Base-by-base conservation (phyloP, 2,113 vertebrate species). In the Perca fluviatilis region DNA sequence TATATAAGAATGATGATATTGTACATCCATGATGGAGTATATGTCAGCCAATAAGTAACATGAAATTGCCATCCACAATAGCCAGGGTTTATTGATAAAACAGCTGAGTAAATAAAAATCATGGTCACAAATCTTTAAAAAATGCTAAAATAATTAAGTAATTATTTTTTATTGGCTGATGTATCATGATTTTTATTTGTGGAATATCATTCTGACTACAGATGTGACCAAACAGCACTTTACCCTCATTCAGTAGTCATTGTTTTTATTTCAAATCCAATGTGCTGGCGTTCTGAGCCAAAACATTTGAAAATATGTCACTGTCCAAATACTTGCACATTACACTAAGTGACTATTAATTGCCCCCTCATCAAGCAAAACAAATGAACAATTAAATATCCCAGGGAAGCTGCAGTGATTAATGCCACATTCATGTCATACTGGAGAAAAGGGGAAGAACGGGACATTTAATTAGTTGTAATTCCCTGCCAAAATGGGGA, bases 261-360 rank as follows among this genome's bases (percentile, higher is more conserved):
- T 57, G 13, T 62, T 56, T 79, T 46, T 21, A 46, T n/a, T 86
- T 71, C 1, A 61, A 9, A 56, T 63, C 18, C 23, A 25, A 8
- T 4, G 40, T 1, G 63, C 43, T 77, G 30, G 6, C 70, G 33
- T 57, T 73, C 27, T 49, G 23, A 74, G 57, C 36, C 27, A 78
- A 80, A 73, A 76, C 30, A 50, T 25, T 11, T 53, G 58, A 81
- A 84, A 72, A 73, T 9, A 14, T 62, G 68, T 70, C 75, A 71
- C 33, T 21, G 67, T 68, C 27, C 61, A 77, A 62, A 83, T 61
- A 25, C 54, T 30, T 23, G 16, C 47, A 9, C 33, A 10, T 23
- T 53, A 53, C 15, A 68, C 56, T 70, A 80, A 80, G 68, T 46
- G 82, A 85, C 33, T 84, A 61, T 83, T 87, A 86, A 92, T 87